Base-by-base conservation (phyloP, 2,888 invertebrate genomes). In the Tortrix viridana region DNA sequence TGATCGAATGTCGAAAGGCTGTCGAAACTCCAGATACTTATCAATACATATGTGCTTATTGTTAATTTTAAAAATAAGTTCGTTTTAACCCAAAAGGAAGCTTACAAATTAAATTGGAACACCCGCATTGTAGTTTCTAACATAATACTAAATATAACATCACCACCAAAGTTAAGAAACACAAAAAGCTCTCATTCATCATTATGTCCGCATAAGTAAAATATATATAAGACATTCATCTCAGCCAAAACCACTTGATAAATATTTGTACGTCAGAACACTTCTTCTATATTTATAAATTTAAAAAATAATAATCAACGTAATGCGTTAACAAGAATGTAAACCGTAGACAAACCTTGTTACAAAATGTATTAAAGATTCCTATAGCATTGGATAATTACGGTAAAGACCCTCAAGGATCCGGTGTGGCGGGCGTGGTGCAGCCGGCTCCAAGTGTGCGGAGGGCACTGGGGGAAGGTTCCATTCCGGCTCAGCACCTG, bases 391-490 rank as follows among this genome's bases (percentile, higher is more conserved):
- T 32, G 52, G 37, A 74, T 79, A 85, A 85, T 90, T 92, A 92
- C 91, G 70, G 89, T 84, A 69, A 89, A 82, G 20, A 88, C 77
- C 60, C 85, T 80, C 65, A 91, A 74, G 38, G 92, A 92, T 69
- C 89, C 90, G 20, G 86, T 88, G 70, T 82, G 81, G 63, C 88
- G 79, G 75, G 89, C 86, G 49, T 86, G 85, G 77, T 91, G 92
- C 71, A 91, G 77, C 3, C 92, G 83, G 66, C 90, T 88, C 91
- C 91, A 91, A 44, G 92, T 89, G 74, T 89, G 88, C 63, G 90
- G 92, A n/a, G 92, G 87, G 65, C 88, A 90, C 74, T 92, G 92
- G 43, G 92, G 93, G 71, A 93, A 92, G 66, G 92, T 92, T 54
- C 92, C 92, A 70, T 91, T 92, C 71, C 88, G 85, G 76, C 91